Conservation (phyloP, 2,888 invertebrate species). For the Aproaerema taeniolella region DNA sequence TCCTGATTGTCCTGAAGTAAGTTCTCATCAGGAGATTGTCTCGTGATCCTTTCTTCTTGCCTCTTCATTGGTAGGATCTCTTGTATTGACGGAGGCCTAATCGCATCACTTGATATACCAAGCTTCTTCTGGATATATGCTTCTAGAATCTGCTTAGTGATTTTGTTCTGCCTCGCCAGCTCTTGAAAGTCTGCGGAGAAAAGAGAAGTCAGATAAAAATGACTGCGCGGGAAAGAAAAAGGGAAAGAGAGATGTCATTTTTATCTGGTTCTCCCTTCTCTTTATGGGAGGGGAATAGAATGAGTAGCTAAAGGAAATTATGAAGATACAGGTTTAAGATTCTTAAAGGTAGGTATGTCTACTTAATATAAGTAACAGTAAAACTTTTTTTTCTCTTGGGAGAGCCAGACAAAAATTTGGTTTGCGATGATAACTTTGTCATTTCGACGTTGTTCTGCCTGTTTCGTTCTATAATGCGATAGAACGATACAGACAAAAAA, state of each 20-base stretch:
- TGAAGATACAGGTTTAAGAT: too few relatives aligned
- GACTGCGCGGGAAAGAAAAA: constrained; percentile 46
- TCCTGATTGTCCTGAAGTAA: constrained; percentile 37
- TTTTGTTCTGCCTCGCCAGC: constrained; percentile 84
- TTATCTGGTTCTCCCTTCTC: constrained; percentile 69
- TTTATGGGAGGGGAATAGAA: constrained; percentile 12
- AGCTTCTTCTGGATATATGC: constrained; percentile 84
- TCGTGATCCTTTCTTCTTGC: constrained; percentile 34
- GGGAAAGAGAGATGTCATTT: constrained; percentile 56
- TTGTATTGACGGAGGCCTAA: constrained; percentile 78
- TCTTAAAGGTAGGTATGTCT: too few relatives aligned
- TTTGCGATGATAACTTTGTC: too few relatives aligned
- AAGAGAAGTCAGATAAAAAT: constrained; percentile 74
- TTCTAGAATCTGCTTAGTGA: constrained; percentile 86
- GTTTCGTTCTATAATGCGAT: too few relatives aligned
- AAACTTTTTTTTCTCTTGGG: too few relatives aligned
- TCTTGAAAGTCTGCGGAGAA: constrained; percentile 75
- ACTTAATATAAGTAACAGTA: too few relatives aligned
- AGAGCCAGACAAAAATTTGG: too few relatives aligned
- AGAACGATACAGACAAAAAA: too few relatives aligned
- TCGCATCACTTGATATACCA: constrained; percentile 71
- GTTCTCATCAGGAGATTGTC: constrained; percentile 27
- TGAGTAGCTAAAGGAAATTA: too few relatives aligned
- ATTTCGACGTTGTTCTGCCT: too few relatives aligned
- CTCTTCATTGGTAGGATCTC: constrained; percentile 79